Evolutionary conservation across 2,113 vertebrate genomes (phyloP).

Genomic region (Phasianus colchicus): DNA sequence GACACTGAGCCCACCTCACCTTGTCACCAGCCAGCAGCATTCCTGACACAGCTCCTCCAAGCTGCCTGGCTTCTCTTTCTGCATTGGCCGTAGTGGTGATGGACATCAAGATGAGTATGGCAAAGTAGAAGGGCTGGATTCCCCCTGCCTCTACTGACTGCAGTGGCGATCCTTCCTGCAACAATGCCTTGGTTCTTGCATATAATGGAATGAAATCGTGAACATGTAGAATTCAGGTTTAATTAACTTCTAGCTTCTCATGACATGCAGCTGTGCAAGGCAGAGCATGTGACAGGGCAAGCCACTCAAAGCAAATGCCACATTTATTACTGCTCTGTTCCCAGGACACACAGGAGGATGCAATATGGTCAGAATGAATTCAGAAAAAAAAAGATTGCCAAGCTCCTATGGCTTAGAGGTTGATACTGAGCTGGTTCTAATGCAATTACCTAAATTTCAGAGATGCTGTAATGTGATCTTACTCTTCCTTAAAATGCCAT

Average conservation of each 20-base stretch:
- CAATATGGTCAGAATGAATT: neutral
- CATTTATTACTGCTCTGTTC: neutral
- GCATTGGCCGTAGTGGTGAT: neutral
- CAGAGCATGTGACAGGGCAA: neutral
- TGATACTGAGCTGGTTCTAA: conserved; percentile 16
- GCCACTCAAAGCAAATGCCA: neutral
- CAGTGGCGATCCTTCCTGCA: no score
- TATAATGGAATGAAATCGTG: neutral
- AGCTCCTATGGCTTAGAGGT: neutral
- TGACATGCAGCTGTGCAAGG: neutral
- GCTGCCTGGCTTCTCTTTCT: neutral
- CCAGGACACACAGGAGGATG: neutral
- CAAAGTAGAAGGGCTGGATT: neutral
- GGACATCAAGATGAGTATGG: neutral
- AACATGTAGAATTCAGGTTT: neutral
- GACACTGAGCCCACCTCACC: neutral
- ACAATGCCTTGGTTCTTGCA: neutral
- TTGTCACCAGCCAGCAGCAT: neutral
- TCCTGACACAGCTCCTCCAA: neutral
- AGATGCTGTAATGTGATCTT: neutral
- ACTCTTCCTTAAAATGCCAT: conserved; percentile 5
- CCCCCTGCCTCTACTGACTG: neutral
- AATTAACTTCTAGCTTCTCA: neutral
- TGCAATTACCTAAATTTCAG: conserved; percentile 42
- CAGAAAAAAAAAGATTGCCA: neutral